Conservation (phyloP, 1,140 invertebrate genomes). For the Lepidurus arcticus region DNA sequence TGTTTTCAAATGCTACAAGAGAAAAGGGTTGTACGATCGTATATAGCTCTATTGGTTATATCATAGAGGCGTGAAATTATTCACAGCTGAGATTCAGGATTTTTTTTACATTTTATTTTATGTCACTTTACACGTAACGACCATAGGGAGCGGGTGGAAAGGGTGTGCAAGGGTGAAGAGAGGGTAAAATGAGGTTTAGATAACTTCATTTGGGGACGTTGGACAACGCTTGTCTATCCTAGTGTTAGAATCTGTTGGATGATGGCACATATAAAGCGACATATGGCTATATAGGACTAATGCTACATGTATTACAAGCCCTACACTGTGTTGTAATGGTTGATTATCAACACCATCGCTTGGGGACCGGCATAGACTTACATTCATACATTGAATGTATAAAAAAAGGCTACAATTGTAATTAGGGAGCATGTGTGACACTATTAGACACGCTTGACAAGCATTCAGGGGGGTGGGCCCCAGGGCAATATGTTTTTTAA, state of each 20-base stretch:
- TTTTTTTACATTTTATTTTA: not conserved
- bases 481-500: no score
- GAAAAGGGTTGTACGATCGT: not conserved
- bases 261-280: not conserved
- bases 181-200: not conserved
- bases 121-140: not conserved
- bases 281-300: not conserved
- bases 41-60: not conserved
- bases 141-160: not conserved
- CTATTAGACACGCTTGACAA: no score
- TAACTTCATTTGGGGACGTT: slow-evolving; percentile 10
- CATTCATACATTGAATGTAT: not conserved
- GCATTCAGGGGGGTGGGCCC: no score
- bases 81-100: not conserved
- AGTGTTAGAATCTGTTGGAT: not conserved
- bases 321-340: not conserved
- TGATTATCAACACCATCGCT: slow-evolving; percentile 8
- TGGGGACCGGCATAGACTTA: not conserved
- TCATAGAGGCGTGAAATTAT: slow-evolving; percentile 11
- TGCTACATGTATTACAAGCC: not conserved
- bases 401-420: not conserved
- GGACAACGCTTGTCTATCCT: slow-evolving; percentile 11
- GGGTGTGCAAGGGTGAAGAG: not conserved
- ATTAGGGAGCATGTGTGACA: no score
- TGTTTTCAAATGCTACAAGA: not conserved